Evolutionary conservation across 2,888 invertebrate species (phyloP).

Genomic region (Meghimatium bilineatum): DNA sequence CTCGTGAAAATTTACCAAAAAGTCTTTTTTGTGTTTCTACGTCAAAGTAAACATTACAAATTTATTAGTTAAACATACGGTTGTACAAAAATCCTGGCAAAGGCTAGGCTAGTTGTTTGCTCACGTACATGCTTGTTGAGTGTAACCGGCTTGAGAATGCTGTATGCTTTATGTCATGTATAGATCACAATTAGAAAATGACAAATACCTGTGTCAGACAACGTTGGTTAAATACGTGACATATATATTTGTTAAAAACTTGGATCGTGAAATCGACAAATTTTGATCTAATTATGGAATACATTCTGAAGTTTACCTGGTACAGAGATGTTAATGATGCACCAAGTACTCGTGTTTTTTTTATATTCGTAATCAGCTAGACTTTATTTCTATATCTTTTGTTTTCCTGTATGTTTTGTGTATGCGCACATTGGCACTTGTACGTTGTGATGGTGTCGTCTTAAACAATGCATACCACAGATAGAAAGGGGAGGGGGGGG

Average conservation of each 20-base stretch:
- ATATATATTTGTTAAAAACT: neutral
- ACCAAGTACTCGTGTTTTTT: too few species aligned
- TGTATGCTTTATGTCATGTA: neutral
- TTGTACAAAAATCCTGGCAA: neutral
- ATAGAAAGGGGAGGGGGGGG: too few species aligned
- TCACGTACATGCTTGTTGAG: neutral
- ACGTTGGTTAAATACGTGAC: neutral
- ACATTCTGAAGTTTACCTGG: too few species aligned
- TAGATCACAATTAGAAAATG: neutral
- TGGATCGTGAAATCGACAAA: neutral
- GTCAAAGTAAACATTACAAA: neutral
- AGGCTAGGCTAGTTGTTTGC: neutral
- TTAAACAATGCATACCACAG: too few species aligned
- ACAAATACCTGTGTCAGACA: too few species aligned
- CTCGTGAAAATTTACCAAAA: neutral
- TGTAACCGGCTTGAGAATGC: neutral
- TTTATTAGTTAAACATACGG: neutral
- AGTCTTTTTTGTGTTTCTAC: neutral
- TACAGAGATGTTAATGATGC: too few species aligned
- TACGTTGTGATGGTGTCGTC: too few species aligned
- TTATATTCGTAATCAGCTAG: too few species aligned
- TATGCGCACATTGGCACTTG: too few species aligned
- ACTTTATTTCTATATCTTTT: too few species aligned
- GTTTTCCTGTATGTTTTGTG: too few species aligned
- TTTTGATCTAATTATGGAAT: neutral